A percentile compares a stretch with the other conserved stretches of the same genome.
These are phyloP conservation scores for Pseudomyrmex pallidus DNA, from an alignment of 1,140 invertebrate genomes.

Conservation along the genomic window DNA sequence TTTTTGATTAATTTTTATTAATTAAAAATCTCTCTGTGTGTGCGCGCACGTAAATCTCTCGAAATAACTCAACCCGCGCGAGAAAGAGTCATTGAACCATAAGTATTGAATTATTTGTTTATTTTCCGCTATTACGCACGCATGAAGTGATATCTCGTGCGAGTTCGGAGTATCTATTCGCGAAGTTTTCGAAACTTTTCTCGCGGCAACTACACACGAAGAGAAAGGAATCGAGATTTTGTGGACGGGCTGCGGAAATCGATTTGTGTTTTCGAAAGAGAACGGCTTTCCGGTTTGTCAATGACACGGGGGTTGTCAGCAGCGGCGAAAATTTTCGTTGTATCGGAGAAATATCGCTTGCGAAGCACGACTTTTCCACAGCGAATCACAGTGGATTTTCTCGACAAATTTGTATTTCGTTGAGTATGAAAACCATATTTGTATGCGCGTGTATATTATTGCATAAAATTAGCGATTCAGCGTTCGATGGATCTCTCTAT, in stretches of 20 bases:
- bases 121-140: neutral
- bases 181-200: neutral
- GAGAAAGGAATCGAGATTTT: constrained; percentile 23
- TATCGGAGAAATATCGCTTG: constrained; percentile 14
- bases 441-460: neutral
- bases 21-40: neutral
- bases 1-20: constrained; percentile 16
- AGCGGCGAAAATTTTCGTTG: constrained; percentile 21
- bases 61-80: too few species aligned
- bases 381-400: neutral
- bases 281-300: constrained; percentile 18
- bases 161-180: neutral
- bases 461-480: constrained; percentile 1
- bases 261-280: constrained; percentile 15
- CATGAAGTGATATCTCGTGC: neutral
- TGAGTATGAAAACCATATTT: too few species aligned
- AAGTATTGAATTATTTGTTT: constrained; percentile 27
- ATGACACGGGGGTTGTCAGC: constrained; percentile 22
- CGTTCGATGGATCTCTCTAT: neutral
- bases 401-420: neutral
- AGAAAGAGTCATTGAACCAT: too few species aligned
- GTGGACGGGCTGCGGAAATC: neutral
- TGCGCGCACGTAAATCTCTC: neutral
- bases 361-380: constrained; percentile 15
- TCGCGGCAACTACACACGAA: too few species aligned